phyloP scores from a whole-genome alignment of 2,797 vertebrate species.

The Dicrostonyx torquatus region DNA sequence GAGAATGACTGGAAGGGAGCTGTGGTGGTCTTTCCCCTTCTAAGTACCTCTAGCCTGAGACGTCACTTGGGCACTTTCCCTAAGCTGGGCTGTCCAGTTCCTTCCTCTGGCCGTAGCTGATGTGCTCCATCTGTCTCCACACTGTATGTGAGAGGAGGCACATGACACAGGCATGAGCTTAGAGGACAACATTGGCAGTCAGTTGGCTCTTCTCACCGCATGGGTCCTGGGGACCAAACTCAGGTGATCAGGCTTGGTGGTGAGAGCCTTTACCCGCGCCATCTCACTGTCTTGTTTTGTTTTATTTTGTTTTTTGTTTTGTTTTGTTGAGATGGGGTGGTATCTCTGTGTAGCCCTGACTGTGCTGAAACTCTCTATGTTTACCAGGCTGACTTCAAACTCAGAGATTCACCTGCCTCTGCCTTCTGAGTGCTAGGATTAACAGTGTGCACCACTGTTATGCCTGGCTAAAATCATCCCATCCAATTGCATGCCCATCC shows the following conservation, averaged over 20 bases:
- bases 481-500: not conserved
- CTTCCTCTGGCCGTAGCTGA: not conserved
- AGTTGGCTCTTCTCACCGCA: not conserved
- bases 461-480: not conserved
- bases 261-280: not conserved
- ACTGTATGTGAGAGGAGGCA: not conserved
- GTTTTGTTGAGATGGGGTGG: not conserved
- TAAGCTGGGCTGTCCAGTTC: not conserved
- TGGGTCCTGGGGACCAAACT: not conserved
- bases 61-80: not conserved
- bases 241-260: not conserved
- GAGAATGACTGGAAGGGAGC: constrained; percentile 50
- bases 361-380: not conserved
- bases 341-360: not conserved
- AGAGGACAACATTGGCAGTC: not conserved
- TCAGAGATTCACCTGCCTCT: not conserved
- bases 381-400: not conserved
- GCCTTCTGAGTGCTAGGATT: not conserved
- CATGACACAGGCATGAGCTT: not conserved
- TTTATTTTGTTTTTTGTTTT: not conserved
- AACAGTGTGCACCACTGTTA: not conserved
- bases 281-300: not conserved
- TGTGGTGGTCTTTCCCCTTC: not conserved
- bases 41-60: not conserved
- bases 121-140: too few species aligned